These are phyloP conservation scores for Columba guinea DNA, from an alignment of 2,797 vertebrate genomes.

Conservation along the genomic window DNA sequence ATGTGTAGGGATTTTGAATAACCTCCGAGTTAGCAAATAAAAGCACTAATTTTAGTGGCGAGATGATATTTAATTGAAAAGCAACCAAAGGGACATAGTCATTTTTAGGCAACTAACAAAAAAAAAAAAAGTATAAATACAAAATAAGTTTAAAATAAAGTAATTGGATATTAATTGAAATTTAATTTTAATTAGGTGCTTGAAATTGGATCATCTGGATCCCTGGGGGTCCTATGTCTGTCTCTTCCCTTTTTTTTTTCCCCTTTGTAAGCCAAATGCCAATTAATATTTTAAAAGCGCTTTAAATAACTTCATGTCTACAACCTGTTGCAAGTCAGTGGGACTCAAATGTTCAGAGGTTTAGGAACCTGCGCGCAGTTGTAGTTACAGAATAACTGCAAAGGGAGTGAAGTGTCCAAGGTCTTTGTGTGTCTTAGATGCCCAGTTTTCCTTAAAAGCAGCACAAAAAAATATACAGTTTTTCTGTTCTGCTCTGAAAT, in stretches of 20 bases:
- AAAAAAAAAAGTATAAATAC: constrained; percentile 13
- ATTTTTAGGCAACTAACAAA: constrained; percentile 17
- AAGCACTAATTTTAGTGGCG: constrained; percentile 19
- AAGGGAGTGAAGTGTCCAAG: background rate
- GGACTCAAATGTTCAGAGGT: background rate
- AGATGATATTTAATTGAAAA: constrained; percentile 45
- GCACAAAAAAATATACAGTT: background rate
- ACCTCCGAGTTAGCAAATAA: background rate
- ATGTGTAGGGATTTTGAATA: constrained; percentile 23
- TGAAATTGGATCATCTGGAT: constrained; percentile 34
- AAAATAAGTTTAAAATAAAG: constrained; percentile 54
- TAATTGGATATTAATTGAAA: constrained; percentile 63
- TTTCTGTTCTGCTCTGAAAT: background rate
- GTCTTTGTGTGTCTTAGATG: background rate
- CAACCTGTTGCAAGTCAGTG: background rate
- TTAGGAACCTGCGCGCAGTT: background rate
- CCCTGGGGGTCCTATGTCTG: background rate
- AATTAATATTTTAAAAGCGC: constrained; percentile 53
- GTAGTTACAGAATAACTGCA: background rate
- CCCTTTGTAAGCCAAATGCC: constrained; percentile 27
- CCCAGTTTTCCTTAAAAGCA: background rate
- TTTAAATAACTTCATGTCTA: constrained; percentile 53
- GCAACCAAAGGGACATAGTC: background rate
- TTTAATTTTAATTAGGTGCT: constrained; percentile 64
- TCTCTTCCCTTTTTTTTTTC: background rate